Percentiles rank a stretch among this genome's conserved stretches.
Conservation (phyloP, 1,140 invertebrate species). For the Drosophila virilis region DNA sequence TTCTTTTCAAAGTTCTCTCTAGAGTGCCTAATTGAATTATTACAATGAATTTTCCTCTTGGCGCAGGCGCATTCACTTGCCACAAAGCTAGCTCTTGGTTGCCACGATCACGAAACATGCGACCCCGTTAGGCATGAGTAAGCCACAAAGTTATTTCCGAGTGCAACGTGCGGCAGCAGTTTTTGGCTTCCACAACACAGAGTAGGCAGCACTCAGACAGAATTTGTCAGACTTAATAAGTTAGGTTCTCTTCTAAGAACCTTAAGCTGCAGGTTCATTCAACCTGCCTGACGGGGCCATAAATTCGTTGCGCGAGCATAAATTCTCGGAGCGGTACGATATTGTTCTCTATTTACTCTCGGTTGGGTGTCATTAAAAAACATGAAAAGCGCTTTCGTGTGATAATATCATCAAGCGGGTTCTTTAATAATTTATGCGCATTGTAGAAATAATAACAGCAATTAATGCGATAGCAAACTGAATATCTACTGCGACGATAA, state of each 20-base stretch:
- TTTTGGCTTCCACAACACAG: not conserved
- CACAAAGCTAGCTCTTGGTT: conserved; percentile 8
- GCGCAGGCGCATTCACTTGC: not conserved
- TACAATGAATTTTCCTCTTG: conserved; percentile 29
- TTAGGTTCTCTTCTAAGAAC: conserved; percentile 9
- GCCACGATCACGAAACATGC: conserved; percentile 37
- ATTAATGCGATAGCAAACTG: conserved; percentile 63
- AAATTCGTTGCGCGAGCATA: conserved; percentile 45
- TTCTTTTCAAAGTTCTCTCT: conserved; percentile 1
- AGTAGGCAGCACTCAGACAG: conserved; percentile 10
- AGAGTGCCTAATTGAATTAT: conserved; percentile 61
- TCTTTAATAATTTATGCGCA: conserved; percentile 65
- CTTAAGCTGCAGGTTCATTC: conserved; percentile 64
- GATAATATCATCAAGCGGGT: conserved; percentile 57
- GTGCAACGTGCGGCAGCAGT: conserved; percentile 31
- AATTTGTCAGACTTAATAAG: conserved; percentile 17
- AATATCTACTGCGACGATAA: conserved; percentile 12
- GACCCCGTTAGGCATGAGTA: conserved; percentile 57
- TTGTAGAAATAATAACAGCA: conserved; percentile 73
- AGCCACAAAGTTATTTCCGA: conserved; percentile 54
- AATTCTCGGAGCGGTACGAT: conserved; percentile 29
- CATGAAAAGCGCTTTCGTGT: conserved; percentile 59
- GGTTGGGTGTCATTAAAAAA: conserved; percentile 54
- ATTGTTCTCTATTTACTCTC: conserved; percentile 31
- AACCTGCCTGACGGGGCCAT: conserved; percentile 50